Conservation (phyloP, 2,113 vertebrate genomes). For the Turnix velox region DNA sequence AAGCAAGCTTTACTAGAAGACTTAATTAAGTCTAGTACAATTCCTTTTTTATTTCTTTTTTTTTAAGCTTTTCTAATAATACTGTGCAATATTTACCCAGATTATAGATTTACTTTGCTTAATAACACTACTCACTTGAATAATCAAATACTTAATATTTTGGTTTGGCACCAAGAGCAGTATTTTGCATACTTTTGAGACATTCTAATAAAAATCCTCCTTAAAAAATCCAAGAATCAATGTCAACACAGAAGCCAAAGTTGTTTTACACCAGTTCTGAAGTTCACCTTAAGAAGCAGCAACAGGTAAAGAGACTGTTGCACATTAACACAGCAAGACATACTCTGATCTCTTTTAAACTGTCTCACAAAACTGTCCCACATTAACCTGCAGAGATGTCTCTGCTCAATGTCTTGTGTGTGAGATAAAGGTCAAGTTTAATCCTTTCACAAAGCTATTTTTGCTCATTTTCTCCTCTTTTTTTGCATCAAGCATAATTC, state of each 20-base stretch:
- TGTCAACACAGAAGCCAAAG: background rate
- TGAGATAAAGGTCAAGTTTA: background rate
- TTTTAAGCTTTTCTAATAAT: slow-evolving; percentile 71
- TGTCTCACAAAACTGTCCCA: background rate
- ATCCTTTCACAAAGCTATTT: background rate
- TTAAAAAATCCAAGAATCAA: background rate
- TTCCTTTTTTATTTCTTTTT: slow-evolving; percentile 71
- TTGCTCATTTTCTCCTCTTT: background rate
- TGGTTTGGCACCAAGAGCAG: slow-evolving; percentile 19
- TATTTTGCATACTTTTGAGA: slow-evolving; percentile 16
- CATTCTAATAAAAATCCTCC: background rate
- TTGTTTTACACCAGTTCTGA: background rate
- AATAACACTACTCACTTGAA: slow-evolving; percentile 65
- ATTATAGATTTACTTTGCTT: slow-evolving; percentile 74
- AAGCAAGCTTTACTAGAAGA: slow-evolving; percentile 80
- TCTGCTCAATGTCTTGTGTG: background rate
- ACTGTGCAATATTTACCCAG: slow-evolving; percentile 76
- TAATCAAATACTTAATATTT: slow-evolving; percentile 66
- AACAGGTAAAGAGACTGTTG: background rate
- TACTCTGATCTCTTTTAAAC: background rate
- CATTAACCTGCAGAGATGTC: background rate
- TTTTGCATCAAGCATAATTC: background rate
- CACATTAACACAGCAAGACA: background rate
- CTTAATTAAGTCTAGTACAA: slow-evolving; percentile 80
- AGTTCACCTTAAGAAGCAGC: background rate